Conservation (phyloP, 2,113 vertebrate species). For the Phainopepla nitens region DNA sequence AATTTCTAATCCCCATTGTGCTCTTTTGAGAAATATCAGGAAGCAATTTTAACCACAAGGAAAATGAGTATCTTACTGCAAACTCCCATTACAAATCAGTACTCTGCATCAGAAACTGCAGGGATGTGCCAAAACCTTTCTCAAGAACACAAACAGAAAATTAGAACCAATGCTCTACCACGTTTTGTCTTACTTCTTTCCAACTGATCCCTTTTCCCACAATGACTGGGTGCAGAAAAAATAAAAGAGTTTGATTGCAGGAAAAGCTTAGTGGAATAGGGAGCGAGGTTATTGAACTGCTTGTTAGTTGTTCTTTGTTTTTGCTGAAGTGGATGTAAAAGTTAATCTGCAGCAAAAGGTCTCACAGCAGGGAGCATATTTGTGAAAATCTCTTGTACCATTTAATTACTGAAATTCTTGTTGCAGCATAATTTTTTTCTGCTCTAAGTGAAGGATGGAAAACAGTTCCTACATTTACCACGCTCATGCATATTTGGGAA, state of each 20-base stretch:
- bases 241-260: not conserved
- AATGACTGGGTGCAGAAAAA: not conserved
- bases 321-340: slow-evolving; percentile 6
- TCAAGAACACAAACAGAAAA: not conserved
- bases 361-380: not conserved
- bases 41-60: not conserved
- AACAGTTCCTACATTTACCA: not conserved
- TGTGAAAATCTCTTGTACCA: slow-evolving; percentile 5
- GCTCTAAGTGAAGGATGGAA: not conserved
- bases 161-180: not conserved
- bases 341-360: slow-evolving; percentile 16
- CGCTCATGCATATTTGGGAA: not conserved
- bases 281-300: not conserved
- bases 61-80: not conserved
- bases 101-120: not conserved
- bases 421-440: slow-evolving; percentile 14
- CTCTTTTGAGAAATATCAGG: slow-evolving; percentile 1
- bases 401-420: slow-evolving; percentile 42
- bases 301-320: not conserved
- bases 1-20: not conserved
- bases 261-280: not conserved
- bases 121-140: not conserved
- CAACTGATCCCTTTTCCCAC: not conserved
- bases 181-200: not conserved
- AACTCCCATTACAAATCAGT: not conserved